These are phyloP conservation scores for Embidobia sp. DNA, from an alignment of 2,888 invertebrate species.

Conservation along the genomic window DNA sequence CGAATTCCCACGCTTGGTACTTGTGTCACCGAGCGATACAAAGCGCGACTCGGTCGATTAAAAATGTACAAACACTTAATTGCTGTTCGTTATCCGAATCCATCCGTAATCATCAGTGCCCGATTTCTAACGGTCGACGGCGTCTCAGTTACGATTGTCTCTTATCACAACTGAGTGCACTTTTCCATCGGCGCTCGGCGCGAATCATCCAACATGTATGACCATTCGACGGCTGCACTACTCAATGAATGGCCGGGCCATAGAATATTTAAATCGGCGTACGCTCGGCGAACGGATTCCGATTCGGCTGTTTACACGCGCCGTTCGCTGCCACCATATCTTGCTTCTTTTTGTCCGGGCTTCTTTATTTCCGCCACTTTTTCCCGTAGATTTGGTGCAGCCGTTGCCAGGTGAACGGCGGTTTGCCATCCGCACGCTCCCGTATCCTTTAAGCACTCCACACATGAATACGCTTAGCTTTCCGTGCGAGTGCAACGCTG, in stretches of 20 bases:
- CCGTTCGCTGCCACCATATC: no score
- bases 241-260: slow-evolving; percentile 39
- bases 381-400: slow-evolving; percentile 34
- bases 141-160: slow-evolving; percentile 11
- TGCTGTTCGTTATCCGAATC: slow-evolving; percentile 27
- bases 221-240: slow-evolving; percentile 35
- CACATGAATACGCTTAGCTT: slow-evolving; percentile 56
- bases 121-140: slow-evolving; percentile 30
- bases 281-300: no score
- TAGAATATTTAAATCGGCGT: slow-evolving; percentile 53
- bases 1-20: no score
- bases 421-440: slow-evolving; percentile 68
- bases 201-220: slow-evolving; percentile 45
- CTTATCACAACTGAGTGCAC: slow-evolving; percentile 43
- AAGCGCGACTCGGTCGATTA: no score
- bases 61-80: slow-evolving; percentile 32
- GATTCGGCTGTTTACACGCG: no score
- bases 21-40: no score
- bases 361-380: no score
- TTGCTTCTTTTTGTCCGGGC: no score
- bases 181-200: slow-evolving; percentile 29
- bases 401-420: slow-evolving; percentile 67
- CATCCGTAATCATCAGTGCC: slow-evolving; percentile 35
- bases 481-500: slow-evolving; percentile 39
- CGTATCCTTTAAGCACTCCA: no score